Base-by-base conservation (phyloP, 2,888 invertebrate genomes). In the Drosophila infuscata region DNA sequence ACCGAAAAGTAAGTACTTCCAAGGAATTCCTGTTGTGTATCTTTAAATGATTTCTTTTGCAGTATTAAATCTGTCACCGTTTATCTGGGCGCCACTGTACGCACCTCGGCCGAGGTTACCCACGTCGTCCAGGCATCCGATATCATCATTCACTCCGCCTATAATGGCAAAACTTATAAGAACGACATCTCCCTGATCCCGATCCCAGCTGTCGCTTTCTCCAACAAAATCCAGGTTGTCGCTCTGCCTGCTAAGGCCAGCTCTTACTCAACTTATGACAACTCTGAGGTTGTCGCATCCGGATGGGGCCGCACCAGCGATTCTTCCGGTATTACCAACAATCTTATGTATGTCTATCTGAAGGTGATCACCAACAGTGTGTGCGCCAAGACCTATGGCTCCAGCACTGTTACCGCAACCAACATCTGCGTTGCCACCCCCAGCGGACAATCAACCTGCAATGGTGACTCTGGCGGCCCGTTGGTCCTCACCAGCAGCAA, bases 381-480 rank as follows among this genome's bases (percentile, higher is more conserved):
- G 89, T 89, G 91, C 82, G 92, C 93, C 3, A 68, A 66, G 15
- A 91, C 91, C 65, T 93, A 93, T 48, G 93, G 93, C 30, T 80
- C 90, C n/a, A 57, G 82, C 43, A 81, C 79, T 53, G 79, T 91
- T 12, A 59, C 59, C 3, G 0, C 20, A 3, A 1, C 20, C 54
- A 86, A 81, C 54, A 65, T 92, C 46, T 92, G 92, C 59, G 64
- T 86, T 0, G 0, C 29, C 29, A 90, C 90, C 3, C 5, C 68
- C 51, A 59, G 59, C 25, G 77, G 79, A 4, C 25, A 56, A 4
- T 92, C 92, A 56, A 90, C 90, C 54, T 92, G 92, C 82, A 81
- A 87, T 43, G 92, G 92, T 49, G 92, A 92, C 74, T 92, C 92
- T 29, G 92, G 92, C 32, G 92, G 92, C 53, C 92, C 93, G 68